Base-by-base conservation (phyloP, 1,140 invertebrate genomes). In the Orchestia grillus region DNA sequence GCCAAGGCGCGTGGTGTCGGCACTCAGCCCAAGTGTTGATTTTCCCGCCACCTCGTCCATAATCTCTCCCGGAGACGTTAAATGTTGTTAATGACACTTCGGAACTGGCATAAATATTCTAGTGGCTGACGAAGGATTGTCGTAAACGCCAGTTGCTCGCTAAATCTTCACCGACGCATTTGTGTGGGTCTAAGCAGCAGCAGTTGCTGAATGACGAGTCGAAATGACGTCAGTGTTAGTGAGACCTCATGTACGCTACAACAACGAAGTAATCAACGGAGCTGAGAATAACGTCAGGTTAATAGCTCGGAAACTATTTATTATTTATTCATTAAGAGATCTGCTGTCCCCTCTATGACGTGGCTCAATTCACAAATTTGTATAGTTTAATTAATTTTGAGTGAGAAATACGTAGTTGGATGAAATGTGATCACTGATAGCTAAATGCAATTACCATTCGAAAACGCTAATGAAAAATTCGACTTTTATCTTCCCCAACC, bases 51-150 rank as follows among this genome's bases (percentile, higher is more conserved):
- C 15, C 88, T 90, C 43, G 41, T 90, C 11, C 88, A 90, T 90
- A 42, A 90, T 90, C 62, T 90, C 41, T 42, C n/a, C n/a, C n/a
- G 88, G 41, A 90, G 88, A 90, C 88, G n/a, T 41, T 42, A 90
- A 90, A 90, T 44, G 88, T 77, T 77, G 11, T 77, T 77, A 77
- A 77, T 77, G 62, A 77, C 28, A 77, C 62, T 77, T 77, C 62
- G 28, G 62, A 77, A 77, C 15, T 77, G 62, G 62, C 62, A 77
- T 77, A 23, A 77, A 77, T 77, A 77, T 77, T 77, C 62, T 77
- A 77, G 62, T 19, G 62, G 62, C 62, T 77, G 62, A 77, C 62
- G 36, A 36, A 77, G 28, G 62, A 77, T 77, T 77, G 62, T 77
- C 62, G 28, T 77, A 23, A 36, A 77, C 36, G 62, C 62, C 62